Percentiles rank a stretch among this genome's conserved stretches.
Conservation (phyloP, 1,140 invertebrate species). For the Ceratina australensis region DNA sequence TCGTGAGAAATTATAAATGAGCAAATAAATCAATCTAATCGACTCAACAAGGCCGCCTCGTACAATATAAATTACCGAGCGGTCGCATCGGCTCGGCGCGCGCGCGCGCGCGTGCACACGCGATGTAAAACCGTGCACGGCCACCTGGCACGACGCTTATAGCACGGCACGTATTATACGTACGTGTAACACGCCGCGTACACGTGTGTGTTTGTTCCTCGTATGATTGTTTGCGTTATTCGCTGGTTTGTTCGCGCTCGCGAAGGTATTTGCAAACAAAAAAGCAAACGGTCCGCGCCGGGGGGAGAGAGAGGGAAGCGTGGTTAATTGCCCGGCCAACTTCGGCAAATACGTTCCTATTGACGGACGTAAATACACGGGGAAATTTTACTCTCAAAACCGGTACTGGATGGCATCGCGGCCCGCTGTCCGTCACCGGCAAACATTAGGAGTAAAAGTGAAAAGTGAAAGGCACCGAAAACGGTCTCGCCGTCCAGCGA, state of each 20-base stretch:
- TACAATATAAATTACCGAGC: slow-evolving; percentile 49
- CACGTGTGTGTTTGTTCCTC: slow-evolving; percentile 31
- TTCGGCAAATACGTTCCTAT: slow-evolving; percentile 62
- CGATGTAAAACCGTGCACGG: slow-evolving; percentile 32
- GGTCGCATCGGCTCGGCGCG: not conserved
- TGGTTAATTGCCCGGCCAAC: slow-evolving; percentile 63
- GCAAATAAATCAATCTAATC: slow-evolving; percentile 46
- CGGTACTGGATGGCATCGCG: slow-evolving; percentile 13
- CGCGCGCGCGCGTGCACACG: slow-evolving; percentile 4
- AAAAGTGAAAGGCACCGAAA: slow-evolving; percentile 56
- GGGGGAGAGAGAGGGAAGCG: not conserved
- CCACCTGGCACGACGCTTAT: slow-evolving; percentile 21
- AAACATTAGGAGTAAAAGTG: slow-evolving; percentile 56
- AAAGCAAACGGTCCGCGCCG: slow-evolving; percentile 51
- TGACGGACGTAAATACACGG: slow-evolving; percentile 58
- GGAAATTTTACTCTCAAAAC: slow-evolving; percentile 61
- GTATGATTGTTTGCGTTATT: slow-evolving; percentile 62
- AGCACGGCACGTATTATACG: no score
- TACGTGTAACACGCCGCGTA: no score
- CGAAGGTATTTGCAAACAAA: slow-evolving; percentile 60
- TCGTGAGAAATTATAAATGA: slow-evolving; percentile 42
- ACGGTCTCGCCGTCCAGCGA: not conserved
- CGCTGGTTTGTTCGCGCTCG: slow-evolving; percentile 49
- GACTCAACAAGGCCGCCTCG: not conserved
- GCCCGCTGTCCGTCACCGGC: slow-evolving; percentile 27